Evolutionary conservation across 2,113 vertebrate genomes (phyloP), one percentile per base, ranked within the genome.

Genomic region (Lasiurus borealis): DNA sequence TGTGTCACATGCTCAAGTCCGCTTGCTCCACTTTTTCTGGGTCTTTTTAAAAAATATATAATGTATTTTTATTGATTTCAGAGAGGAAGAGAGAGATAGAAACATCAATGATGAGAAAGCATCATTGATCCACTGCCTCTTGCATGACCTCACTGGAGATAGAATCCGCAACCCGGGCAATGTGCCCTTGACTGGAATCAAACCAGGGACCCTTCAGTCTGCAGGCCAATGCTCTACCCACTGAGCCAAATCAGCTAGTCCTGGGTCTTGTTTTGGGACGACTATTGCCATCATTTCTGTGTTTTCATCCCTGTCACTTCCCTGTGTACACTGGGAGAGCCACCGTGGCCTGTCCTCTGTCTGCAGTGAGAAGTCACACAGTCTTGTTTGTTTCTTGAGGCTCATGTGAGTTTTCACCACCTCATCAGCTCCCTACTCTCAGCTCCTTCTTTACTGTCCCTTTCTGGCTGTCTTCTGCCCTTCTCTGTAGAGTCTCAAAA

Each of bases 361-460:
- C 8, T 21, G 6, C 71, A 46, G 29, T 31, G 36, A 9, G 13
- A 29, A 75, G 29, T 6, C 46, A 11, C 2, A 1, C 19, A 46
- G 0, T 6, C 25, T 59, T 5, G 16, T 10, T 52, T 23, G 40
- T 11, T 34, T 21, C 9, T 44, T 8, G 14, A 59, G 54, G 71
- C 71, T n/a, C 8, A 0, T 6, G 8, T 44, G 48, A 31, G 15
- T 52, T 54, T 25, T 2, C 1, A 1, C 1, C 3, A 62, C 23
- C 34, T 54, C 76, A 6, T 12, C 18, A 7, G 15, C 15, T 18
- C 13, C 3, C n/a, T 15, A 25, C 4, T 21, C 11, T 21, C 16
- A 23, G 87, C 25, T 6, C n/a, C 59, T 8, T 14, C 25, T 15
- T 19, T 31, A 6, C 14, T 9, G 46, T 54, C 34, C 0, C 0